Evolutionary conservation across 2,888 invertebrate genomes (phyloP), one percentile per base, ranked within the genome.

Genomic region (Eupelmus urozonus): DNA sequence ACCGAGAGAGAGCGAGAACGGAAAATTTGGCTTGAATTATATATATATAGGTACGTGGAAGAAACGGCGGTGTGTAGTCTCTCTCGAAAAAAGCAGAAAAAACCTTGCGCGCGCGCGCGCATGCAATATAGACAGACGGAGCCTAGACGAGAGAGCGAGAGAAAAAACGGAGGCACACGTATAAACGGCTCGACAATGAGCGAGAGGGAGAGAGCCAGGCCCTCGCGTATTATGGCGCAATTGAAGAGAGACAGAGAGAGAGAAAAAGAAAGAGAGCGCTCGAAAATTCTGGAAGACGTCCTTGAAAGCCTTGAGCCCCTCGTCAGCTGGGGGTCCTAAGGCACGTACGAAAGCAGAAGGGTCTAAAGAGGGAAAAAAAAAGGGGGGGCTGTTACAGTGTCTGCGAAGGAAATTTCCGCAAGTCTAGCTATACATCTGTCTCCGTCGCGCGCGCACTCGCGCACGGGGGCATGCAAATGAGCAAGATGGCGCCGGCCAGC

Each of bases 401-500:
- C 9, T 20, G 51, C 2, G 18, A 45, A 45, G 2, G 4, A 9
- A 4, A 4, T 51, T 55, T 55, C 55, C 23, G 55, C 55, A 25
- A 25, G 13, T 55, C 9, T 20, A 2, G 2, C 2, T 2, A 9
- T 5, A n/a, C n/a, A 51, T 51, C 20, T 27, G 23, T 16, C 49
- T 65, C 65, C 25, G 13, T 59, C 59, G 27, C 59, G 4, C 34
- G 67, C 51, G 20, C 80, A 67, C 77, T 80, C 62, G 29, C 40
- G 34, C 45, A 42, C 67, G 78, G 42, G n/a, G n/a, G 51, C 62
- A 78, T 78, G 71, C 77, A 81, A 81, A 73, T 78, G 78, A 71
- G 40, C 82, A 86, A 86, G 71, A 86, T 85, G 85, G 85, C 85
- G 84, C 53, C 69, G 78, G 78, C 59, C 4, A 11, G 29, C 11